Conservation (phyloP, 1,140 invertebrate species). For the Drosophila willistoni region DNA sequence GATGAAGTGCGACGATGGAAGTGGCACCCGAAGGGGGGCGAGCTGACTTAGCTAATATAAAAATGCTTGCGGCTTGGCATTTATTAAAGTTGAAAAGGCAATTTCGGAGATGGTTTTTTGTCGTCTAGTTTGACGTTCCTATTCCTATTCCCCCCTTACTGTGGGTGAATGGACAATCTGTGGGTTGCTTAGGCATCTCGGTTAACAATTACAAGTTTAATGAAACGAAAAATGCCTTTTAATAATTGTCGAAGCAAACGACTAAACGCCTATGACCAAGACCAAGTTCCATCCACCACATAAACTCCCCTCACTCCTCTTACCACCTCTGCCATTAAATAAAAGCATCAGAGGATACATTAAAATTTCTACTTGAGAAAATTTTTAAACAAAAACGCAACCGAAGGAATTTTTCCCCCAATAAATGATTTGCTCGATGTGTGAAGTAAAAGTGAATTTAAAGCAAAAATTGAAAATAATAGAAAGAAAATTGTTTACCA, state of each 20-base stretch:
- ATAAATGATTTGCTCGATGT: conserved; percentile 29
- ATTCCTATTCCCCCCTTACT: not conserved
- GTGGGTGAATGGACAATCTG: conserved; percentile 3
- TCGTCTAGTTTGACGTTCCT: not conserved
- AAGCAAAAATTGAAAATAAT: not conserved
- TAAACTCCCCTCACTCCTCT: not conserved
- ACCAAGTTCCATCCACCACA: not conserved
- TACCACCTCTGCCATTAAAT: not conserved
- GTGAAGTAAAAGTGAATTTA: not conserved
- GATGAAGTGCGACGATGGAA: conserved; percentile 52
- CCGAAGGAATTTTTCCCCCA: conserved; percentile 4
- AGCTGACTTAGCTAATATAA: conserved; percentile 35
- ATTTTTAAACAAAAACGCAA: conserved; percentile 17
- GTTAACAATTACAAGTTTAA: conserved; percentile 67
- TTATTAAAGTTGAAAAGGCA: conserved; percentile 74
- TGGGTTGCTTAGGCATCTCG: conserved; percentile 41
- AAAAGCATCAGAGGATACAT: not conserved
- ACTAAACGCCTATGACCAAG: conserved; percentile 30
- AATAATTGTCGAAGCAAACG: conserved; percentile 60
- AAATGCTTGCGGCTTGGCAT: conserved; percentile 70
- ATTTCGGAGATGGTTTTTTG: conserved; percentile 22
- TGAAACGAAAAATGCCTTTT: conserved; percentile 71
- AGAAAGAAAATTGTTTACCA: not conserved
- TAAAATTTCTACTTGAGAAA: conserved; percentile 27
- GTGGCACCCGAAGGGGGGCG: not conserved